Percentiles rank a stretch among this genome's conserved stretches.
phyloP scores from a whole-genome alignment of 2,113 vertebrate species.

The Turdus rufiventris region DNA sequence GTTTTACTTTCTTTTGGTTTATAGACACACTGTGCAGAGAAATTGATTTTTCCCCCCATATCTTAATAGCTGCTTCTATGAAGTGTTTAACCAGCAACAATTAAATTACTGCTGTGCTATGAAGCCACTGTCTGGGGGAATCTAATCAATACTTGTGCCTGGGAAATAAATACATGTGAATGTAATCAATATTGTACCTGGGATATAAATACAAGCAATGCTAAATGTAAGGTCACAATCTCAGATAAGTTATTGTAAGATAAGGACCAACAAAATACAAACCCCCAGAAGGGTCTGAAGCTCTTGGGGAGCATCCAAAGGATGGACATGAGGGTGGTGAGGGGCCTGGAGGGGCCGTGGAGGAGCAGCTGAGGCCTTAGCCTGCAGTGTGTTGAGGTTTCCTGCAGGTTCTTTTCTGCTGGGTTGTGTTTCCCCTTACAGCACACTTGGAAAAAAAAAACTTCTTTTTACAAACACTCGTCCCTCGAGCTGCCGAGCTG shows the following conservation, averaged over 20 bases:
- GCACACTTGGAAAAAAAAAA: background rate
- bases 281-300: background rate
- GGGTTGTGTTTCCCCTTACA: background rate
- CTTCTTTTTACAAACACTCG: background rate
- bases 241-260: background rate
- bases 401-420: background rate
- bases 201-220: background rate
- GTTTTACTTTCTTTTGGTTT: background rate
- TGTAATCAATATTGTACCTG: background rate
- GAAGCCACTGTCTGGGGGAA: background rate
- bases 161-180: background rate
- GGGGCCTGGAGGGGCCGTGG: background rate
- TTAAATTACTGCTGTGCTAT: background rate
- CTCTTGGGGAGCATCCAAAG: background rate
- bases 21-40: background rate
- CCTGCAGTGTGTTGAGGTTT: background rate
- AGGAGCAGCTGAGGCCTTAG: background rate
- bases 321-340: background rate
- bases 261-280: background rate
- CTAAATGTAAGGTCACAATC: background rate
- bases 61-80: background rate
- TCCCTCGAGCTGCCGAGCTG: background rate
- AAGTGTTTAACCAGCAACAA: background rate
- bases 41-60: background rate
- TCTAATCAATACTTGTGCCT: background rate